These are phyloP conservation scores for Apteryx owenii DNA, from an alignment of 2,113 vertebrate genomes.

Conservation along the genomic window DNA sequence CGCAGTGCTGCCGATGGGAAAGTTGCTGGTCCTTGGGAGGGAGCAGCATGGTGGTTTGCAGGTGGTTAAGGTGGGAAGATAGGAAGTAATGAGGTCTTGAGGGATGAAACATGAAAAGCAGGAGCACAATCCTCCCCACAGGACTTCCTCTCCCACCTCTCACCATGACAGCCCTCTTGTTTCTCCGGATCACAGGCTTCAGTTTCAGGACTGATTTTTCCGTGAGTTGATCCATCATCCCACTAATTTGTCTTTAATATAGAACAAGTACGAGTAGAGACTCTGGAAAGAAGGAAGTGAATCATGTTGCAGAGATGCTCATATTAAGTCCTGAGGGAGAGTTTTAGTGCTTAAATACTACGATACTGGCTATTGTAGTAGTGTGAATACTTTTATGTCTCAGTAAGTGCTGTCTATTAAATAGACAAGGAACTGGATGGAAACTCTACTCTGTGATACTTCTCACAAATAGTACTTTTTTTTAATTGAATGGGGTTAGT, in stretches of 20 bases:
- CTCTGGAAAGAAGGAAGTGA: background rate
- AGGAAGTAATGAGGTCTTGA: background rate
- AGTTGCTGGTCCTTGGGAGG: background rate
- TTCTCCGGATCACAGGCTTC: background rate
- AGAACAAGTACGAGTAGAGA: background rate
- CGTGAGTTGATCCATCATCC: background rate
- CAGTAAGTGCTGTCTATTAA: background rate
- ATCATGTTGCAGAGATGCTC: background rate
- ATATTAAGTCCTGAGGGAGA: background rate
- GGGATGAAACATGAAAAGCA: background rate
- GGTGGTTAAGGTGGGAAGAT: background rate
- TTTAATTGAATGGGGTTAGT: background rate
- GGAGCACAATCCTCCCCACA: background rate
- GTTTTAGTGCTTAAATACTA: background rate
- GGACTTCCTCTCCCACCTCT: background rate
- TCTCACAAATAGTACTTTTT: background rate
- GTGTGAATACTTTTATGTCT: rapidly evolving
- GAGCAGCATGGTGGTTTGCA: rapidly evolving
- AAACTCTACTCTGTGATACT: background rate
- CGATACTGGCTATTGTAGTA: background rate
- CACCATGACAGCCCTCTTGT: background rate
- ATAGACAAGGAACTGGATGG: background rate
- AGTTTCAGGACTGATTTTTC: background rate
- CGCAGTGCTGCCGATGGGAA: rapidly evolving
- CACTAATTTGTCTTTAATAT: background rate